Evolutionary conservation across 2,113 vertebrate genomes (phyloP).

Genomic region (Notechis scutatus): DNA sequence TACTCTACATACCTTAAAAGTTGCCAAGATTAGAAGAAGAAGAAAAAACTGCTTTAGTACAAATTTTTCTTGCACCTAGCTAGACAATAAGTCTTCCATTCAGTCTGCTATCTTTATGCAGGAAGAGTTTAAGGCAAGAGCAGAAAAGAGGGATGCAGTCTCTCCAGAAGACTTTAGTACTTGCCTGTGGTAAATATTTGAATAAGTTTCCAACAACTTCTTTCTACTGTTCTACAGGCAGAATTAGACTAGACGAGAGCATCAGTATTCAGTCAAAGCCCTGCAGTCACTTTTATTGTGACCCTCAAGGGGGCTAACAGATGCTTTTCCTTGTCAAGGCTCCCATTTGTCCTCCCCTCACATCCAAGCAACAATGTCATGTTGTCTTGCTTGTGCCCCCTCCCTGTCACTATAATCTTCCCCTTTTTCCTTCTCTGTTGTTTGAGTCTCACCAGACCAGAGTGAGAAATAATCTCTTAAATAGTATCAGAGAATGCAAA

Average conservation of each 20-base stretch:
- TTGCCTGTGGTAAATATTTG: constrained; percentile 20
- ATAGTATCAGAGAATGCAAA: not conserved
- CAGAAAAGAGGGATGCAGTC: not conserved
- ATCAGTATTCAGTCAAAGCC: constrained; percentile 25
- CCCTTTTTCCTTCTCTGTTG: not conserved
- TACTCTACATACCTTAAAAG: not conserved
- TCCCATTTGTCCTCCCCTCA: not conserved
- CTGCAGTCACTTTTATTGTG: constrained; percentile 7
- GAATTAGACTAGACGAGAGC: not conserved
- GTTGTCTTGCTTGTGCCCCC: not conserved
- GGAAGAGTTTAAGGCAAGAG: not conserved
- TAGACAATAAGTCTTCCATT: not conserved
- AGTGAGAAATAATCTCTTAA: constrained; percentile 1
- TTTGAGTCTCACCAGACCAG: not conserved
- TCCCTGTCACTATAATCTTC: not conserved
- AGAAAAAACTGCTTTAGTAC: not conserved
- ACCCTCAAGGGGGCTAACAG: constrained; percentile 14
- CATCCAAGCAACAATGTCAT: constrained; percentile 2
- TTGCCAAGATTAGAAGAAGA: not conserved
- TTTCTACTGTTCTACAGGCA: constrained; percentile 10
- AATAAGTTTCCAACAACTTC: constrained; percentile 5
- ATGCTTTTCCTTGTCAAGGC: constrained; percentile 1
- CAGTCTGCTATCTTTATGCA: not conserved
- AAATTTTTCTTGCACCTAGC: not conserved
- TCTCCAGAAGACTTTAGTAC: not conserved